These are phyloP conservation scores for Heliconius aoede DNA, from an alignment of 2,888 invertebrate species.

Conservation along the genomic window DNA sequence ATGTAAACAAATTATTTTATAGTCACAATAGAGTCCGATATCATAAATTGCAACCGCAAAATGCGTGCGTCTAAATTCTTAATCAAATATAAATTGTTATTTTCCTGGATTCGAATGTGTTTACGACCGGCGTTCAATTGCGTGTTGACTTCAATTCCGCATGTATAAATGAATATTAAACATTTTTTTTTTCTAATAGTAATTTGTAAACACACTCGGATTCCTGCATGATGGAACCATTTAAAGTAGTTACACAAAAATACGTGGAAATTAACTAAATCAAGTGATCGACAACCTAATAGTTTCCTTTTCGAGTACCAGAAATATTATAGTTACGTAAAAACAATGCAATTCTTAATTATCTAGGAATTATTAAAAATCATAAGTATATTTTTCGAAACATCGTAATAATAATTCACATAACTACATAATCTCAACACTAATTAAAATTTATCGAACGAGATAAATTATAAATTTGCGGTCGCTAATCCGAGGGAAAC, in stretches of 20 bases:
- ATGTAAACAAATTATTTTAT: slow-evolving; percentile 1
- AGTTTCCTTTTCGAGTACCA: background rate
- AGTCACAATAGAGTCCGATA: background rate
- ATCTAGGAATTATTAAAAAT: background rate
- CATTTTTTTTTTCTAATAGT: slow-evolving; percentile 24
- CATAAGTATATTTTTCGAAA: background rate
- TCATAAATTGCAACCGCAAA: background rate
- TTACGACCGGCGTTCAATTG: background rate
- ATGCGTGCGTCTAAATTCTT: slow-evolving; percentile 6
- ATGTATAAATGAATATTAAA: slow-evolving; percentile 25
- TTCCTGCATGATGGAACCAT: background rate
- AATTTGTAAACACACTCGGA: slow-evolving; percentile 17
- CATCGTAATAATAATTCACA: background rate
- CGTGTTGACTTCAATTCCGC: slow-evolving; percentile 28
- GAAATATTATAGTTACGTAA: slow-evolving; percentile 12
- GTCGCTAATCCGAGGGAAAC: slow-evolving; percentile 25
- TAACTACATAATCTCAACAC: background rate
- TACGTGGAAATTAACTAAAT: slow-evolving; percentile 20
- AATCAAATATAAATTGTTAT: slow-evolving; percentile 13
- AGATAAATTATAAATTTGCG: slow-evolving; percentile 12
- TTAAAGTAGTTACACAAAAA: background rate
- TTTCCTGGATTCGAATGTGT: slow-evolving; percentile 16
- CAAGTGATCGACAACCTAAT: slow-evolving; percentile 6
- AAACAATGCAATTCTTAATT: background rate
- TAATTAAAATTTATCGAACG: slow-evolving; percentile 16